These are phyloP conservation scores for Actenoides hombroni DNA, from an alignment of 2,113 vertebrate species.

Conservation along the genomic window DNA sequence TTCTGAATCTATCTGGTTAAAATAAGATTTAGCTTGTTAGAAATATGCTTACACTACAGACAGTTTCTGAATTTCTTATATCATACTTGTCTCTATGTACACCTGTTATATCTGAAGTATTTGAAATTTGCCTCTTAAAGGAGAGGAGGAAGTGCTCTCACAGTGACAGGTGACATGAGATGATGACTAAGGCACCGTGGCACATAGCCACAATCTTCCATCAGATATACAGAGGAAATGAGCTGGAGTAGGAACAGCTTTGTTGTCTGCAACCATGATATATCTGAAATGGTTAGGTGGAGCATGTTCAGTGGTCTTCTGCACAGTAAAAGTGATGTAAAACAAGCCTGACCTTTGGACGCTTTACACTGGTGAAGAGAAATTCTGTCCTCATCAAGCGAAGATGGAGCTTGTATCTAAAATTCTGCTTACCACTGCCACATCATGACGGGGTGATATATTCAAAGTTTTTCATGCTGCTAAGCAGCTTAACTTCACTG, in stretches of 20 bases:
- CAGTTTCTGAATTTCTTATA: background rate
- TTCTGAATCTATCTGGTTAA: background rate
- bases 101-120: background rate
- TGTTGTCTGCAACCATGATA: background rate
- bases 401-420: background rate
- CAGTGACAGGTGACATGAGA: background rate
- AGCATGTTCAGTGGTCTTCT: background rate
- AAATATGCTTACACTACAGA: background rate
- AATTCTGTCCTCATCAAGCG: background rate
- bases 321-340: background rate
- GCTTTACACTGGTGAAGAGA: background rate
- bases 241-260: background rate
- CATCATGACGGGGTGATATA: background rate
- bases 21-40: background rate
- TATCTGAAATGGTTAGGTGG: background rate
- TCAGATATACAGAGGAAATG: background rate
- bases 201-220: background rate
- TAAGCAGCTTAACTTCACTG: background rate
- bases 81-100: background rate
- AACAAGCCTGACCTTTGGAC: background rate
- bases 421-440: background rate
- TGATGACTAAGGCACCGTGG: background rate
- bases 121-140: background rate
- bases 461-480: background rate
- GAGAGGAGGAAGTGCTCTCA: background rate